Base-by-base conservation (phyloP, 2,113 vertebrate genomes). In the Cyphomyrus plagiostoma region DNA sequence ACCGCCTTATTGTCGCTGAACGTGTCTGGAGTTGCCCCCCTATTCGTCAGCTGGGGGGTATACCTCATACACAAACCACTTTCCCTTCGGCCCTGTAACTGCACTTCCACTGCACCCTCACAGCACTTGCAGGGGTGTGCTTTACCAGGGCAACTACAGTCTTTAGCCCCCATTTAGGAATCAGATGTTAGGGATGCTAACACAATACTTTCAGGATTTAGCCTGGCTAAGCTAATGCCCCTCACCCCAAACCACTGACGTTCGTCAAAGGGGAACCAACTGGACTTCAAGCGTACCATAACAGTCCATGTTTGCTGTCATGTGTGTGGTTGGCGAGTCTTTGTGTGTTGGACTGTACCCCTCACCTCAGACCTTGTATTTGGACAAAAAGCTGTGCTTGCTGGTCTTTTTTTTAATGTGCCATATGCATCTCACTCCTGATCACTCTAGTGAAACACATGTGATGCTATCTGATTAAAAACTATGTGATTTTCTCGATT, bases 1-100 rank as follows among this genome's bases (percentile, higher is more conserved):
- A 92, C 84, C 90, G 89, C 91, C 89, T 62, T 48, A 15, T 53
- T 11, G 8, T 52, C 86, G 45, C 91, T 39, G 21, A 46, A n/a
- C 3, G 4, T 83, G 45, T 48, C 39, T 23, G 45, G 3, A 46
- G 86, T 17, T 9, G 21, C 52, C 53, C 80, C 46, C 50, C 49
- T 10, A 1, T 48, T 9, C 15, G n/a, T 42, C 52, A 35, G 19
- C 62, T 49, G 83, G 42, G 42, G 23, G 13, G 35, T 23, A 39
- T 53, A 89, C 88, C 88, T 53, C 49, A 42, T 82, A 30, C 48
- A 89, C 30, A 23, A 15, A 42, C 74, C 74, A 15, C 88, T 10
- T 48, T 21, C 48, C 17, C 70, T 35, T 17, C 62, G 80, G n/a
- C 88, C 80, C 80, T 83, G 3, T 13, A 52, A 86, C 46, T 82